These are phyloP conservation scores for Latrodectus geometricus DNA, from an alignment of 1,140 invertebrate genomes.

Conservation along the genomic window DNA sequence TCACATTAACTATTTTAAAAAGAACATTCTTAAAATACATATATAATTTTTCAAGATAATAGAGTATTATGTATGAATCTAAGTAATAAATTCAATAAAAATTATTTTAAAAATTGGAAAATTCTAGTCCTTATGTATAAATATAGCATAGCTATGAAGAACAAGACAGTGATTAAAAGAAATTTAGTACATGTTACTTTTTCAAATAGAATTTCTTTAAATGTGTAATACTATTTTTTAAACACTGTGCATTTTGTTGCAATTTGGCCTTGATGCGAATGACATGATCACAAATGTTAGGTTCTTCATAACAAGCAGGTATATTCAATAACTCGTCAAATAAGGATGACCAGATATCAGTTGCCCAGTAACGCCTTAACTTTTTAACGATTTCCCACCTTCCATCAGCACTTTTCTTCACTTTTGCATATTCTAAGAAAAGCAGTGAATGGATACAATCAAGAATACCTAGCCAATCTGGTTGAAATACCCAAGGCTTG, in stretches of 20 bases:
- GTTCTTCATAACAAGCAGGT: conserved; percentile 62
- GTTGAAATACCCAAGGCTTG: conserved; percentile 90
- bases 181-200: no score
- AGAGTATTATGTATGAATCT: no score
- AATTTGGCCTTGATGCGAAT: conserved; percentile 9
- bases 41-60: no score
- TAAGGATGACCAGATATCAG: conserved; percentile 63
- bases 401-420: conserved; percentile 74
- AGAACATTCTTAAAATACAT: no score
- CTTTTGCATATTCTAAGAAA: conserved; percentile 89
- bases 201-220: no score
- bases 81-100: no score
- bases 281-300: conserved; percentile 33
- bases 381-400: conserved; percentile 66
- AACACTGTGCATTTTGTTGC: background rate
- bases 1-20: no score
- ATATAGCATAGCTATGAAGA: no score
- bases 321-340: conserved; percentile 66
- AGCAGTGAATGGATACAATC: conserved; percentile 86
- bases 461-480: conserved; percentile 87
- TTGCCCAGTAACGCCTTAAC: conserved; percentile 63
- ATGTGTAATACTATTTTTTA: background rate
- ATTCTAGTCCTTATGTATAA: no score
- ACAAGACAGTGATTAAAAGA: no score
- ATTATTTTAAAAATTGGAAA: no score